Percentiles rank a stretch among this genome's conserved stretches.
phyloP scores from a whole-genome alignment of 2,888 invertebrate species.

The Teinopalpus imperialis region DNA sequence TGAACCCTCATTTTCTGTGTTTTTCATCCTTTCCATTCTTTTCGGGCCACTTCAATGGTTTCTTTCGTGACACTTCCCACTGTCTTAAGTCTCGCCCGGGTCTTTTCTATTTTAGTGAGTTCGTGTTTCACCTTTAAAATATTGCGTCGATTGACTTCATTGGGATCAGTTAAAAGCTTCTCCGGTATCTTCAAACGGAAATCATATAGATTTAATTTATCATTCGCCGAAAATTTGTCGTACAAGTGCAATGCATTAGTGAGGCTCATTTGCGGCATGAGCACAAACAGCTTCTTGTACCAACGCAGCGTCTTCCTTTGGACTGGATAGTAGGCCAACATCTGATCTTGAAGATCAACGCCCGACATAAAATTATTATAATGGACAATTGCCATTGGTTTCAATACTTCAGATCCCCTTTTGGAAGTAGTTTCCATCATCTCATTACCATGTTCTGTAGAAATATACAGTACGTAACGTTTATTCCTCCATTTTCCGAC shows the following conservation, averaged over 20 bases:
- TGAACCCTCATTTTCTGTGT: too few relatives aligned
- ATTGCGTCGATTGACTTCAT: too few relatives aligned
- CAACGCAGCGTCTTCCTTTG: slow-evolving; percentile 32
- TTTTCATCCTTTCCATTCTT: too few relatives aligned
- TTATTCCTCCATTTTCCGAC: slow-evolving; percentile 36
- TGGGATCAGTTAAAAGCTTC: too few relatives aligned
- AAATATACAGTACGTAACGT: slow-evolving; percentile 30
- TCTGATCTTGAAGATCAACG: slow-evolving; percentile 33
- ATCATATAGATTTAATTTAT: slow-evolving; percentile 33
- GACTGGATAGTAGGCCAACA: slow-evolving; percentile 34
- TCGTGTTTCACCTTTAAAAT: too few relatives aligned
- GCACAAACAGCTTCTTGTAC: slow-evolving; percentile 33
- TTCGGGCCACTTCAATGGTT: too few relatives aligned
- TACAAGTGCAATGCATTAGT: slow-evolving; percentile 29
- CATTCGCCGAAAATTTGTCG: slow-evolving; percentile 29
- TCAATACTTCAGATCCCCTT: slow-evolving; percentile 27
- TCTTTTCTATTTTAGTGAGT: too few relatives aligned
- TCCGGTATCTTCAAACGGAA: slow-evolving; percentile 30
- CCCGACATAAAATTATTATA: slow-evolving; percentile 34
- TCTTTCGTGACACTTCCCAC: too few relatives aligned
- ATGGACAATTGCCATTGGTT: slow-evolving; percentile 32
- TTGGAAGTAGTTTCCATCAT: slow-evolving; percentile 27
- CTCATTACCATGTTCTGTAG: slow-evolving; percentile 30
- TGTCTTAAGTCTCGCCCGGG: too few relatives aligned
- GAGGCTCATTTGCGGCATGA: slow-evolving; percentile 29